phyloP scores from a whole-genome alignment of 2,888 invertebrate genomes.

The Archips xylosteana region DNA sequence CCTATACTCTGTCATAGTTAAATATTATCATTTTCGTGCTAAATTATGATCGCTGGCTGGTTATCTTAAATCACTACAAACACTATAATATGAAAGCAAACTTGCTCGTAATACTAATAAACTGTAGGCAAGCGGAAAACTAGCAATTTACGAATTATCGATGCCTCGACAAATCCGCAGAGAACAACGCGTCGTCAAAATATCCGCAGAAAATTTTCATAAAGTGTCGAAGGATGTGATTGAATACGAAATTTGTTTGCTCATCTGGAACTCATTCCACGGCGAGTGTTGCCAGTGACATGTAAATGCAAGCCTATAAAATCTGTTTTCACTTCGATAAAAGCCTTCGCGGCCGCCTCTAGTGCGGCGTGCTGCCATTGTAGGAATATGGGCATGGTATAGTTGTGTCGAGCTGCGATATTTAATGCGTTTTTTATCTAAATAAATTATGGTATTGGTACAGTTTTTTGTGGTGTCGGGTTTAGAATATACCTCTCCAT shows the following conservation, averaged over 20 bases:
- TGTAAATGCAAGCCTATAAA: constrained; percentile 43
- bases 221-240: constrained; percentile 42
- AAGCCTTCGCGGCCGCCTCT: constrained; percentile 15
- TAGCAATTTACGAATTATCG: constrained; percentile 13
- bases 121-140: constrained; percentile 14
- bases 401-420: constrained; percentile 5
- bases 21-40: background rate
- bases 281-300: constrained; percentile 42
- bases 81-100: background rate
- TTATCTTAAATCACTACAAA: background rate
- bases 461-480: no score
- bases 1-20: background rate
- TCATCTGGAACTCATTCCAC: constrained; percentile 45
- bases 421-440: constrained; percentile 14
- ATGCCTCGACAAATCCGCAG: constrained; percentile 8
- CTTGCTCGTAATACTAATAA: constrained; percentile 4
- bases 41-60: background rate
- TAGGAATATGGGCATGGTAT: constrained; percentile 8
- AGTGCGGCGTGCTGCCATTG: constrained; percentile 24
- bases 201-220: constrained; percentile 27
- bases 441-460: background rate
- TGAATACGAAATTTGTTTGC: constrained; percentile 47
- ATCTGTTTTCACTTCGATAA: constrained; percentile 39
- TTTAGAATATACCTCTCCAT: no score
- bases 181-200: constrained; percentile 25